Evolutionary conservation across 2,797 vertebrate genomes (phyloP).

Genomic region (Morelia viridis): DNA sequence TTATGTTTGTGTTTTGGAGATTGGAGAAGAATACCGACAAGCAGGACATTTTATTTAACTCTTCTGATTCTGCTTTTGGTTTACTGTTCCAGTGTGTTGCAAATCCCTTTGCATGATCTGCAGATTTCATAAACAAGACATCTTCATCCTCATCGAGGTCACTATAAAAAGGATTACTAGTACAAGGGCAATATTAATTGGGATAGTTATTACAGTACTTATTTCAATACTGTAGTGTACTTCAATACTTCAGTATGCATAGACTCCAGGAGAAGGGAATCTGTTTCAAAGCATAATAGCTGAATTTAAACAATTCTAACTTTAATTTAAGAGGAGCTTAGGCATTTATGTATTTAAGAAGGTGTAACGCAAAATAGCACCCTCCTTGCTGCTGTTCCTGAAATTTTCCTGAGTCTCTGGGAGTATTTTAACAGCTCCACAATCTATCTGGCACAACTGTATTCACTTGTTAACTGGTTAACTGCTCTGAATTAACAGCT

Average conservation of each 20-base stretch:
- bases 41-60: neutral
- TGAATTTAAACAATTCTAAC: neutral
- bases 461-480: neutral
- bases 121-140: neutral
- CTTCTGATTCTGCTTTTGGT: neutral
- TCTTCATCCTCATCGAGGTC: neutral
- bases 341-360: neutral
- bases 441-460: neutral
- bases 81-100: neutral
- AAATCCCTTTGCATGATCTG: neutral
- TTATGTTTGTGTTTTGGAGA: neutral
- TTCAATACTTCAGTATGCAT: too few species aligned
- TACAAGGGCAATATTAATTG: neutral
- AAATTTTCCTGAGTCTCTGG: neutral
- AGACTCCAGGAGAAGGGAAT: neutral
- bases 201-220: neutral
- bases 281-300: neutral
- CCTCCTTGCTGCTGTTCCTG: neutral
- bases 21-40: neutral
- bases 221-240: neutral
- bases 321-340: neutral
- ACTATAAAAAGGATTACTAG: neutral
- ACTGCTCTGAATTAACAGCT: neutral
- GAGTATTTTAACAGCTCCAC: neutral
- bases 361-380: neutral